Conservation (phyloP, 2,113 vertebrate genomes). For the Jacana jacana region DNA sequence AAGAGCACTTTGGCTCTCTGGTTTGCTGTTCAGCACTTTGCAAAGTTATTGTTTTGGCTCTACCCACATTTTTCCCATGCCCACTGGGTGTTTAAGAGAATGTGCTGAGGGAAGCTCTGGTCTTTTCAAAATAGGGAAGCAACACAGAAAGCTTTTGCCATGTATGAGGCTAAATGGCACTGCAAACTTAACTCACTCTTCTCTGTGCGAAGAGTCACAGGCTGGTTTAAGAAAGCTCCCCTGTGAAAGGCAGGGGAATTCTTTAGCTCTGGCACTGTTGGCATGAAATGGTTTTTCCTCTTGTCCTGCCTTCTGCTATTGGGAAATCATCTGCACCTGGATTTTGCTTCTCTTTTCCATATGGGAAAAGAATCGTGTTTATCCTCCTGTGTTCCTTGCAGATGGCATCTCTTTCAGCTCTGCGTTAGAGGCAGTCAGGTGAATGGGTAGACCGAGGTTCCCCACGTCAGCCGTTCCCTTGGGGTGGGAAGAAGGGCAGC, state of each 20-base stretch:
- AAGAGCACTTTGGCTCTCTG: not conserved
- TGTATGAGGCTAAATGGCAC: not conserved
- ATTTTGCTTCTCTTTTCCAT: not conserved
- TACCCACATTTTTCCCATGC: not conserved
- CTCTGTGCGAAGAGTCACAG: not conserved
- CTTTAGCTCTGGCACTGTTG: not conserved
- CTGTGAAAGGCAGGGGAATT: not conserved
- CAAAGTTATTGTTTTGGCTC: not conserved
- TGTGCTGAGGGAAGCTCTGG: not conserved
- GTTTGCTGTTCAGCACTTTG: not conserved
- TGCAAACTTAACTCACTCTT: not conserved
- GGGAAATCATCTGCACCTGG: not conserved
- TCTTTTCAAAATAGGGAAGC: not conserved
- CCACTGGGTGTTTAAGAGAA: not conserved
- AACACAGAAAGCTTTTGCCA: not conserved
- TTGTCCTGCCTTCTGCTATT: not conserved
- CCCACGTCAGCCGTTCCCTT: fast-evolving
- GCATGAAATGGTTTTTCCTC: not conserved
- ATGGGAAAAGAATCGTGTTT: not conserved
- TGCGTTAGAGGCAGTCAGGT: not conserved
- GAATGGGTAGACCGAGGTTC: not conserved
- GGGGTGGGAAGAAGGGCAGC: not conserved
- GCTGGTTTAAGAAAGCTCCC: not conserved
- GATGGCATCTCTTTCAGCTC: not conserved
- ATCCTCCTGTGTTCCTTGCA: not conserved